These are phyloP conservation scores for Octomys mimax DNA, from an alignment of 2,797 vertebrate genomes.

Conservation along the genomic window DNA sequence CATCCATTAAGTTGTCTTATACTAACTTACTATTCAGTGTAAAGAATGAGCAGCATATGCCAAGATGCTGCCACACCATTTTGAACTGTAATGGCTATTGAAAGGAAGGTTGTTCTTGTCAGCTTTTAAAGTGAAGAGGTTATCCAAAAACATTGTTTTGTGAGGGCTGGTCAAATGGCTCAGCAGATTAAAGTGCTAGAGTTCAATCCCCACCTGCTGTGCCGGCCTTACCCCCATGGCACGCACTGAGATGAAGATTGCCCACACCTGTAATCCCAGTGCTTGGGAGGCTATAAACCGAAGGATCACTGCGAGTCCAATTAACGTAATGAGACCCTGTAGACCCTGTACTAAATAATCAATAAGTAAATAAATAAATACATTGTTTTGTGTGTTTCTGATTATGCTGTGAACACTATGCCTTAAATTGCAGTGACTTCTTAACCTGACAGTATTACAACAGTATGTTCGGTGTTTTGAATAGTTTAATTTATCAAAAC, in stretches of 20 bases:
- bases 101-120: neutral
- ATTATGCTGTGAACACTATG: neutral
- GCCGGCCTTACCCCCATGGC: too few species aligned
- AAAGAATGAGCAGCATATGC: neutral
- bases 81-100: neutral
- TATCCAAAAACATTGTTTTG: neutral
- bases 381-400: neutral
- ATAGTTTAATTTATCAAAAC: neutral
- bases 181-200: too few species aligned
- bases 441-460: neutral
- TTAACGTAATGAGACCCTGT: too few species aligned
- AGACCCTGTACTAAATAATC: too few species aligned
- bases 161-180: too few species aligned
- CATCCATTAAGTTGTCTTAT: neutral
- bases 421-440: slow-evolving; percentile 34
- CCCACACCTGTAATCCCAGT: too few species aligned
- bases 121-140: slow-evolving; percentile 13
- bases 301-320: too few species aligned
- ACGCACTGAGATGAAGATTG: too few species aligned
- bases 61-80: neutral
- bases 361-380: too few species aligned
- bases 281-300: too few species aligned
- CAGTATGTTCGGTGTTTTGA: neutral
- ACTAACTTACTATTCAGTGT: neutral
- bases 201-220: too few species aligned